These are phyloP conservation scores for western clawed frog (Xenopus tropicalis) DNA, from an alignment of 2,113 vertebrate species.

Conservation along the genomic window UCB_Xtro_10.0 CM004443.2:9902001-9902500, in stretches of 20 bases:
- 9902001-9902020: slow-evolving; percentile 39
- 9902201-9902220: slow-evolving; percentile 31
- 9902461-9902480: too few relatives aligned
- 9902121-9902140: slow-evolving; percentile 42
- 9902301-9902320: slow-evolving; percentile 15
- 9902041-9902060: slow-evolving; percentile 33
- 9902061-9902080: slow-evolving; percentile 38
- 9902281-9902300: not conserved
- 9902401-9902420: too few relatives aligned
- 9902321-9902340: slow-evolving; percentile 2
- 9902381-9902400: too few relatives aligned
- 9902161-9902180: slow-evolving; percentile 28
- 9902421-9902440: too few relatives aligned
- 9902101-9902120: slow-evolving; percentile 45
- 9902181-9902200: slow-evolving; percentile 25
- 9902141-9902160: slow-evolving; percentile 32
- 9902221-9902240: slow-evolving; percentile 10
- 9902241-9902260: slow-evolving; percentile 21
- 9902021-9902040: slow-evolving; percentile 30
- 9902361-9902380: not conserved
- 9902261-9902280: slow-evolving; percentile 14
- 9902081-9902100: slow-evolving; percentile 43
- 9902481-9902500: too few relatives aligned
- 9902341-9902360: not conserved
- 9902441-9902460: too few relatives aligned